phyloP scores from a whole-genome alignment of 2,888 invertebrate genomes.

The Troides oblongomaculatus region DNA sequence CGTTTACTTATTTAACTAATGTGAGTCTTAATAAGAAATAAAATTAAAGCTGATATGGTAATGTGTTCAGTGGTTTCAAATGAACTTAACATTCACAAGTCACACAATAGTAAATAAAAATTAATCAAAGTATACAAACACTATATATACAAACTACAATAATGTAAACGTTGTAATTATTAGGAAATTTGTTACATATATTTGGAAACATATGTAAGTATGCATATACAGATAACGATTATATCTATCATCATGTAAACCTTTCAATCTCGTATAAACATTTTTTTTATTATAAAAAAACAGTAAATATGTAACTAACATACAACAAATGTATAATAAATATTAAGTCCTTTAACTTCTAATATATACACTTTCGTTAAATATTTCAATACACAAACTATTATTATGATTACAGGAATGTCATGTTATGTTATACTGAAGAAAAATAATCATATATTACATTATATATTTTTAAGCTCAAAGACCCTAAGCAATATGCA shows the following conservation, averaged over 20 bases:
- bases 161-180: neutral
- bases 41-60: slow-evolving; percentile 63
- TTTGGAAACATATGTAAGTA: slow-evolving; percentile 2
- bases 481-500: neutral
- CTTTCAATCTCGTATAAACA: neutral
- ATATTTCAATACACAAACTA: slow-evolving; percentile 1
- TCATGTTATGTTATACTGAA: neutral
- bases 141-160: slow-evolving; percentile 1
- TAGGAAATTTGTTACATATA: neutral
- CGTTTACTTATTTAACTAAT: slow-evolving; percentile 32
- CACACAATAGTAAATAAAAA: neutral
- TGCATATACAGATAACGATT: neutral
- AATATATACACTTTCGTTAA: neutral
- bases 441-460: neutral
- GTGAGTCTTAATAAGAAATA: slow-evolving; percentile 33
- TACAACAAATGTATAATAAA: slow-evolving; percentile 1
- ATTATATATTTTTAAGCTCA: slow-evolving; percentile 2
- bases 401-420: slow-evolving; percentile 17
- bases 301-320: neutral
- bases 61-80: slow-evolving; percentile 42
- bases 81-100: slow-evolving; percentile 4
- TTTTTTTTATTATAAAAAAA: no score
- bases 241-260: neutral
- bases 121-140: neutral
- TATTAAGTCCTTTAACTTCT: neutral